phyloP scores from a whole-genome alignment of 2,113 vertebrate genomes.

The Hylia prasina region DNA sequence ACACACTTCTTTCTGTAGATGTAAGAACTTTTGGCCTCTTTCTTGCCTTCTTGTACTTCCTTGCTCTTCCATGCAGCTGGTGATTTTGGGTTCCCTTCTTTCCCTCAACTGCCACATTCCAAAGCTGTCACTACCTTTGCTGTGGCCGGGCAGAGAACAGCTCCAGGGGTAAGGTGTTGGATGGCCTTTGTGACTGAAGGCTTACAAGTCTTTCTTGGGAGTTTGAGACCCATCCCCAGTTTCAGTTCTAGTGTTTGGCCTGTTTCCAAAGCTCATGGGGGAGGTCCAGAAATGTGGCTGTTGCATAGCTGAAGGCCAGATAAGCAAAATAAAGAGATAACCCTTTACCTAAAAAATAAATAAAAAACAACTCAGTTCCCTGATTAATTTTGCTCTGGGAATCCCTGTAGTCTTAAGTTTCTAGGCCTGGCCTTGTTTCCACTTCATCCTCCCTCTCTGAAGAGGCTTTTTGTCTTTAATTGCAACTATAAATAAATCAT shows the following conservation, averaged over 20 bases:
- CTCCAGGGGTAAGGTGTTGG: not conserved
- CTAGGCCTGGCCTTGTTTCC: slow-evolving; percentile 56
- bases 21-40: not conserved
- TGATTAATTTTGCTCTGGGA: slow-evolving; percentile 62
- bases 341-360: not conserved
- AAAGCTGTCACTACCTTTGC: not conserved
- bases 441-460: slow-evolving; percentile 48
- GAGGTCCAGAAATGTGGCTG: not conserved
- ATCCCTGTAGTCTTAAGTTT: slow-evolving; percentile 54
- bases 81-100: not conserved
- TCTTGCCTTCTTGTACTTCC: not conserved
- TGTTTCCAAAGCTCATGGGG: not conserved
- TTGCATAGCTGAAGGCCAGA: not conserved
- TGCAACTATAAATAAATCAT: slow-evolving; percentile 68
- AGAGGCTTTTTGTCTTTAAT: slow-evolving; percentile 64
- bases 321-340: slow-evolving; percentile 38
- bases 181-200: not conserved
- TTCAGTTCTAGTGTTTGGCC: not conserved
- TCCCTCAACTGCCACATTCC: not conserved
- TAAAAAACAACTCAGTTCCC: slow-evolving; percentile 9
- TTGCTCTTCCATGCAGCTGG: not conserved
- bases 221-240: not conserved
- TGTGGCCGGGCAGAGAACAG: not conserved
- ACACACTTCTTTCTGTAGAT: not conserved
- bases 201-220: not conserved